phyloP scores from a whole-genome alignment of 2,797 vertebrate species.

The Leptodactylus fallax region DNA sequence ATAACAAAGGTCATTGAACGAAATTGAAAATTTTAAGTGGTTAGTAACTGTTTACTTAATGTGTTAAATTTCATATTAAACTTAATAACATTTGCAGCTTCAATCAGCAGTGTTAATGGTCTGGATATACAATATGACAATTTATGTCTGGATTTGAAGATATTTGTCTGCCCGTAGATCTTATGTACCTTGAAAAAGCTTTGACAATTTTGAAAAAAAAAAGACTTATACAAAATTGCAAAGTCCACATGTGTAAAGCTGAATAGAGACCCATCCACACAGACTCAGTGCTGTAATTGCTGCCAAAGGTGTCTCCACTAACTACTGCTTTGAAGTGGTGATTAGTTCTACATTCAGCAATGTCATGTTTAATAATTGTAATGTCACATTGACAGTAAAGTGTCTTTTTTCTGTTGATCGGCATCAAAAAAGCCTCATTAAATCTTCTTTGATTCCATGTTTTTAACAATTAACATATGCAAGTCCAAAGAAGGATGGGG shows the following conservation, averaged over 20 bases:
- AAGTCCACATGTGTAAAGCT: background rate
- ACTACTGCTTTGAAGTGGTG: background rate
- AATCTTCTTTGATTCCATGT: background rate
- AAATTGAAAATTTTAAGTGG: too few relatives aligned
- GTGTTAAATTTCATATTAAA: too few relatives aligned
- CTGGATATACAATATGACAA: too few relatives aligned
- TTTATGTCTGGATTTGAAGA: background rate
- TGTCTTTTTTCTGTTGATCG: background rate
- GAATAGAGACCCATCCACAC: background rate
- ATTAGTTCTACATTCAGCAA: background rate
- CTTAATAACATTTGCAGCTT: too few relatives aligned
- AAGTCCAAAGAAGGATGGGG: background rate
- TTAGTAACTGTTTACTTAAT: too few relatives aligned
- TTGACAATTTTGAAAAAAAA: background rate
- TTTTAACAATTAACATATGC: background rate
- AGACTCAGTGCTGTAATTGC: background rate
- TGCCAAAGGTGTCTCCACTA: background rate
- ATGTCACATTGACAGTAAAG: background rate
- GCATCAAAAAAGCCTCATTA: background rate
- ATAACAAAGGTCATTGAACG: too few relatives aligned
- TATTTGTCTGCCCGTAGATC: background rate
- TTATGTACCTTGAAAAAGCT: too few relatives aligned
- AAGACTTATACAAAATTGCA: background rate
- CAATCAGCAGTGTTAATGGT: too few relatives aligned
- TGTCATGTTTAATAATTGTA: background rate